Percentiles rank a stretch among this genome's conserved stretches.
These are phyloP conservation scores for Cremastinae sp. DNA, from an alignment of 2,888 invertebrate species.

Conservation along the genomic window DNA sequence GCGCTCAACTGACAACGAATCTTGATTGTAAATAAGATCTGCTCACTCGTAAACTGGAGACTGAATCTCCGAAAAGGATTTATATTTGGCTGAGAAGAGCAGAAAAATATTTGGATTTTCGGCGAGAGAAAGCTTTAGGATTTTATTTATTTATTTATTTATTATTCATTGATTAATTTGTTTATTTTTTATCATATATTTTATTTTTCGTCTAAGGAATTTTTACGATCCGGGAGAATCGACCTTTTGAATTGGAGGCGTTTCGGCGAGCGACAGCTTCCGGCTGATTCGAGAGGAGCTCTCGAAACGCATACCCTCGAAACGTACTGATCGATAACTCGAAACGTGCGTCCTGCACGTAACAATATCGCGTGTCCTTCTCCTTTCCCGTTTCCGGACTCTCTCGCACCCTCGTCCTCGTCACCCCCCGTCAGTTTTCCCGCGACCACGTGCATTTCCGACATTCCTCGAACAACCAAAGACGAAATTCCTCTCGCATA, in stretches of 20 bases:
- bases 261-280: neutral
- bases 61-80: no score
- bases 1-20: conserved; percentile 9
- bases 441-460: neutral
- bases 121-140: no score
- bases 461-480: no score
- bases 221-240: no score
- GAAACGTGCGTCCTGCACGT: conserved; percentile 20
- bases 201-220: neutral
- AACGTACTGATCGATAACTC: conserved; percentile 49
- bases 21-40: conserved; percentile 4
- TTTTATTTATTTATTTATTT: no score
- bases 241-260: no score
- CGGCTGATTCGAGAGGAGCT: conserved; percentile 2
- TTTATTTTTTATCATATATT: no score
- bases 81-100: neutral
- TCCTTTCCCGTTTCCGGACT: neutral
- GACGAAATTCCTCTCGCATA: no score
- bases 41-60: no score
- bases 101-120: neutral
- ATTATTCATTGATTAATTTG: no score
- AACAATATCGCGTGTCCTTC: conserved; percentile 8
- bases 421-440: neutral
- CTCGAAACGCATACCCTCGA: conserved; percentile 21
- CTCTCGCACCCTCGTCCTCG: neutral